These are phyloP conservation scores for Monarcha castaneiventris DNA, from an alignment of 2,113 vertebrate genomes.

Conservation along the genomic window DNA sequence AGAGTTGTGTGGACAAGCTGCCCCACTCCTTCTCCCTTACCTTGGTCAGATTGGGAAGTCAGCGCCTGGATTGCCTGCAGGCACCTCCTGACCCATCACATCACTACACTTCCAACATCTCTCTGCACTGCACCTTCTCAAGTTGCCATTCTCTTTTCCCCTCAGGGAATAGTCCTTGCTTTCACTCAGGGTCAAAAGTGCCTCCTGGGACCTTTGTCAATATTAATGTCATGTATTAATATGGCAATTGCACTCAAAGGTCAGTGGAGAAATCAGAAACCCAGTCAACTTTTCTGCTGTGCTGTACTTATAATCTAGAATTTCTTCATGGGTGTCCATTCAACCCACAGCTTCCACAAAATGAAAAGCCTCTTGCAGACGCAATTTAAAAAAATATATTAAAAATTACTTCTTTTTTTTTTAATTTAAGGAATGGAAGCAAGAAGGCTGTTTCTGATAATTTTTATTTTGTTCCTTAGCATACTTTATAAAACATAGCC, in stretches of 20 bases:
- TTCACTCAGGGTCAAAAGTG: neutral
- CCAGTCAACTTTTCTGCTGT: neutral
- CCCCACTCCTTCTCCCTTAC: neutral
- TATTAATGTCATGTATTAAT: conserved; percentile 8
- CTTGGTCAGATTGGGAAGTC: neutral
- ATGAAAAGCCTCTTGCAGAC: neutral
- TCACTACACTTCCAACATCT: neutral
- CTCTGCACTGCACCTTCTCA: neutral
- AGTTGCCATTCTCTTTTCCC: neutral
- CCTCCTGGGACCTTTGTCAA: neutral
- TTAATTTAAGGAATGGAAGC: neutral
- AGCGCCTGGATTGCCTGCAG: neutral
- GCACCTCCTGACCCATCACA: neutral
- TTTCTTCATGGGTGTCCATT: neutral
- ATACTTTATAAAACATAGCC: neutral
- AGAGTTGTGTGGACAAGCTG: neutral
- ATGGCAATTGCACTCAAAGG: neutral
- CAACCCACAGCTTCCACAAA: neutral
- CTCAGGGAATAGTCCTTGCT: neutral
- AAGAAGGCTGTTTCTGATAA: neutral
- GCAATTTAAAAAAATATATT: neutral
- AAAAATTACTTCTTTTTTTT: neutral
- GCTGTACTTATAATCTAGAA: neutral
- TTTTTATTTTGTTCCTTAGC: neutral
- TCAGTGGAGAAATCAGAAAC: neutral